Evolutionary conservation across 1,140 invertebrate genomes (phyloP), one percentile per base, ranked within the genome.

Genomic region (Aculops lycopersici): DNA sequence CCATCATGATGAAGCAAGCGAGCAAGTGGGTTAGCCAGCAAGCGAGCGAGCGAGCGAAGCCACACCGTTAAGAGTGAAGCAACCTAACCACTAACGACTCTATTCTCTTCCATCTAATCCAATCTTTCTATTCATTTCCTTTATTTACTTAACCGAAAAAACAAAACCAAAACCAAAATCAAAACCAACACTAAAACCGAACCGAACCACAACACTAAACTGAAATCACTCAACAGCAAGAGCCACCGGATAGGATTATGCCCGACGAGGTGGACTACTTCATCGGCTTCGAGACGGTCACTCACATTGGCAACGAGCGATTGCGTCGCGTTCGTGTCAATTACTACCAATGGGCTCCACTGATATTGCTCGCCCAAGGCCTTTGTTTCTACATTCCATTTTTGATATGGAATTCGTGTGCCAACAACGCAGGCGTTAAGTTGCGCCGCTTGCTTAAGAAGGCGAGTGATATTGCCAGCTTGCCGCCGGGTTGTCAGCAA

Each of bases 331-430:
- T 56, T 4, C 49, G 52, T 37, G 55, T 59, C 15, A 54, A 52
- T 41, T 66, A 66, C 46, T 65, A 65, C 47, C 63, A 65, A 47
- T 65, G 64, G 64, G 58, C 64, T 4, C 64, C 64, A 3, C 56
- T 65, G 20, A 61, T 65, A 43, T 47, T 65, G 13, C 47, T 64
- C 18, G 51, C 63, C 2, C 61, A 65, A 50, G 64, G 62, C 3
- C 53, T 61, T 19, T 51, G 64, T 39, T 66, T 64, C 49, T 64
- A 65, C 46, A 41, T 64, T 40, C 64, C 64, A 1, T 61, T 63
- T 43, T 58, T 65, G 14, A 52, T 65, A 15, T 66, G 64, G 63
- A 52, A 61, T 21, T 49, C 51, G n/a, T 51, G 52, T 21, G 55
- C 55, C 4, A 51, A 53, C 37, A 55, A 54, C 40, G 53, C 53